Evolutionary conservation across 1,140 invertebrate genomes (phyloP), one percentile per base, ranked within the genome.

Genomic region (Ceratina australensis): DNA sequence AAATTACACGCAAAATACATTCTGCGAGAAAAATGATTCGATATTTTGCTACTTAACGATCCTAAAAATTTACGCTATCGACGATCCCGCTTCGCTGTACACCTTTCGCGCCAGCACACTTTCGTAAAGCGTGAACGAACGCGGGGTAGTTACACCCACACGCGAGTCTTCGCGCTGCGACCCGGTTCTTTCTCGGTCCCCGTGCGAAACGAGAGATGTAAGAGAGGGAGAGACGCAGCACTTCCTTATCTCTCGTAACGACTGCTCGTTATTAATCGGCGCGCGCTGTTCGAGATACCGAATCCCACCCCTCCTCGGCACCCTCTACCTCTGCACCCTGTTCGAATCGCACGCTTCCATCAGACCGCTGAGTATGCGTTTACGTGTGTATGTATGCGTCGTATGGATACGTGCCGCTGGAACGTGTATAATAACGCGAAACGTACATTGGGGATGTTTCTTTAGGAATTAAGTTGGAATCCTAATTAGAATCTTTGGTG

Each of bases 261-360:
- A 89, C 88, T 86, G 86, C 87, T 89, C 87, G 87, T 90, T 90
- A 90, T 90, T 90, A 90, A 90, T 90, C 87, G 88, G 82, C 79
- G 84, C 80, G 74, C 78, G 78, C 74, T 74, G 76, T 84, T 79
- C 67, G 75, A 76, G 85, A 85, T 86, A 86, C 56, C 67, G 24
- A 13, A 33, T n/a, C 50, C 67, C 16, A 7, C 56, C 33, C 60
- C n/a, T 57, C 18, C 57, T 16, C 3, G 33, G 33, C n/a, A 20
- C 42, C 72, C 66, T 72, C 13, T 42, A 54, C 63, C 54, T 57
- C 56, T 42, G 61, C 16, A 28, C 24, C 65, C 22, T 20, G 24
- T 28, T 20, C 26, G 42, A 54, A 72, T 61, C 47, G 71, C 52
- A 54, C 69, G 28, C 57, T 33, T 57, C 54, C 67, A 57, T 69